These are phyloP conservation scores for Drosophila pseudotakahashii DNA, from an alignment of 2,888 invertebrate genomes.

Conservation along the genomic window DNA sequence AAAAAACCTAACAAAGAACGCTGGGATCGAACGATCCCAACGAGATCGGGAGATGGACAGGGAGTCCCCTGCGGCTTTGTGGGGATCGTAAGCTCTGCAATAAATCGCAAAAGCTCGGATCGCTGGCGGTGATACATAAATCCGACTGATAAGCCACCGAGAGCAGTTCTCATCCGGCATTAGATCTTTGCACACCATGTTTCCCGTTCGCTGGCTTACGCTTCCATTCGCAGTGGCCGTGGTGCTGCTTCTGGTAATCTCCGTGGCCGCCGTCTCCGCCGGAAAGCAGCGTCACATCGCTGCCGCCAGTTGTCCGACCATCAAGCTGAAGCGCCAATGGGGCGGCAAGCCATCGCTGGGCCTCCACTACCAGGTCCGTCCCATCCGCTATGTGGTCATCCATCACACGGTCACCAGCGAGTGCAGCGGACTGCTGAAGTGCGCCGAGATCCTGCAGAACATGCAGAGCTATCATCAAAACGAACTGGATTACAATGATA, in stretches of 20 bases:
- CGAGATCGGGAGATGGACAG: neutral
- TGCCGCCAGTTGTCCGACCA: conserved; percentile 84
- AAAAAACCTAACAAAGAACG: conserved; percentile 20
- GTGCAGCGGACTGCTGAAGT: conserved; percentile 85
- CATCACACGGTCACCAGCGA: conserved; percentile 86
- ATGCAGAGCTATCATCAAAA: conserved; percentile 86
- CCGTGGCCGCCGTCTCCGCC: conserved; percentile 7
- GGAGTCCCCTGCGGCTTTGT: conserved; percentile 8
- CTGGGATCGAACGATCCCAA: neutral
- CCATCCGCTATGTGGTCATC: conserved; percentile 86
- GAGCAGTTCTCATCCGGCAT: conserved; percentile 20
- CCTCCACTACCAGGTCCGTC: conserved; percentile 86
- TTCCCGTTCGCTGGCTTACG: neutral
- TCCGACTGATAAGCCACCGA: conserved; percentile 14
- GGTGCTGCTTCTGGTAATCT: neutral
- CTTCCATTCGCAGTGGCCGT: neutral
- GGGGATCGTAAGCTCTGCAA: conserved; percentile 15
- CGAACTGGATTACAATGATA: conserved; percentile 85
- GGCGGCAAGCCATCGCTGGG: conserved; percentile 85
- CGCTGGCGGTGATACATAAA: conserved; percentile 20
- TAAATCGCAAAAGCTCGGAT: conserved; percentile 6
- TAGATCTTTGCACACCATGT: conserved; percentile 16
- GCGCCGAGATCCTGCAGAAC: conserved; percentile 84
- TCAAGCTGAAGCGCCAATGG: conserved; percentile 87
- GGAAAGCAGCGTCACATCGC: conserved; percentile 13